Conservation (phyloP, 1,140 invertebrate genomes). For the Melipona quadrifasciata region DNA sequence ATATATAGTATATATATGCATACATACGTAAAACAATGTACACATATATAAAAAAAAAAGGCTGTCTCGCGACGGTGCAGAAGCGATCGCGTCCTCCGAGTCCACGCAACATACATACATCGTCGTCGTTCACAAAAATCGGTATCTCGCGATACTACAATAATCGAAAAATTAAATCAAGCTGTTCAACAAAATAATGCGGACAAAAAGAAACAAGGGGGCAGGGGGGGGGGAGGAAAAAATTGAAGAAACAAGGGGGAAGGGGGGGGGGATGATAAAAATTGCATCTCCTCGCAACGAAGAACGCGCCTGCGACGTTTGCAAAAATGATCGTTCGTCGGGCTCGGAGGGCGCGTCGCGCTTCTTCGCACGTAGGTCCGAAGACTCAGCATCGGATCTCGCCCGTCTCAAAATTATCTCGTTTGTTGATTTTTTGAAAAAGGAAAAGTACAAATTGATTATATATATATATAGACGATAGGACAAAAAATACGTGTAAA, state of each 20-base stretch:
- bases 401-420: neutral
- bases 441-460: neutral
- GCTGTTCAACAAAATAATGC: neutral
- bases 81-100: slow-evolving; percentile 59
- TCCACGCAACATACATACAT: neutral
- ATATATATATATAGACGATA: neutral
- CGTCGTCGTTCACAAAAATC: neutral
- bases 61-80: slow-evolving; percentile 57
- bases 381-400: slow-evolving; percentile 60
- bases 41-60: slow-evolving; percentile 61
- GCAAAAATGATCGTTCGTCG: no score
- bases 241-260: neutral
- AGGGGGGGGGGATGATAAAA: neutral
- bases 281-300: neutral
- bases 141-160: slow-evolving; percentile 27
- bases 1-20: slow-evolving; percentile 48
- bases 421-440: neutral
- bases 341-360: slow-evolving; percentile 61
- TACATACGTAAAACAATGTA: slow-evolving; percentile 40
- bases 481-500: no score
- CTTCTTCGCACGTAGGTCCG: slow-evolving; percentile 46
- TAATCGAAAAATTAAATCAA: neutral
- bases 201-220: neutral
- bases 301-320: no score
- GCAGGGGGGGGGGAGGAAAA: neutral